Conservation (phyloP, 2,113 vertebrate species). For the Erpornis zantholeuca region DNA sequence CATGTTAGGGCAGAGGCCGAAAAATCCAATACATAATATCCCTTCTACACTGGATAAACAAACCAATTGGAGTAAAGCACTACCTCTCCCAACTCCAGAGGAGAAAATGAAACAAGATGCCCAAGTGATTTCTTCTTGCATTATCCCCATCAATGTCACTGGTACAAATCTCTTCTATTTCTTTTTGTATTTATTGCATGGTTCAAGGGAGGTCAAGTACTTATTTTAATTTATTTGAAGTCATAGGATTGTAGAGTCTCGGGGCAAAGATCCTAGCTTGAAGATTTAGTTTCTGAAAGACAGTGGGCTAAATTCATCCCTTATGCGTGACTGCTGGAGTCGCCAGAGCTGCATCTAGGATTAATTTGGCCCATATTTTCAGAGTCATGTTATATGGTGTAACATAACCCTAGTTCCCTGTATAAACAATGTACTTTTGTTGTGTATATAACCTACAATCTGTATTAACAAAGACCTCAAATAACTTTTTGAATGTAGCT, state of each 20-base stretch:
- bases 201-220: slow-evolving; percentile 54
- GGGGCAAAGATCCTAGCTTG: slow-evolving; percentile 1
- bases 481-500: slow-evolving; percentile 72
- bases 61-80: slow-evolving; percentile 95
- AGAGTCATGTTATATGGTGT: background rate
- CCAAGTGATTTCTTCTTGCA: slow-evolving; percentile 91
- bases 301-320: slow-evolving; percentile 42
- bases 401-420: slow-evolving; percentile 25
- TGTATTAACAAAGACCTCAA: slow-evolving; percentile 49
- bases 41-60: slow-evolving; percentile 98
- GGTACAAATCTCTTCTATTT: slow-evolving; percentile 81
- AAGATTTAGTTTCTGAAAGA: slow-evolving; percentile 22
- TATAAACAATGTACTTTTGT: slow-evolving; percentile 51
- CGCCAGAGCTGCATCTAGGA: background rate
- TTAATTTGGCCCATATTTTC: slow-evolving; percentile 39
- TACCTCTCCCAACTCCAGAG: slow-evolving; percentile 96
- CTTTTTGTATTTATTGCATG: slow-evolving; percentile 56
- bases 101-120: slow-evolving; percentile 95
- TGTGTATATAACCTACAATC: slow-evolving; percentile 64
- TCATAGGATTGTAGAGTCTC: background rate
- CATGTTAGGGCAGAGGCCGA: slow-evolving; percentile 91
- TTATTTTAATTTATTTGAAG: slow-evolving; percentile 53
- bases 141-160: slow-evolving; percentile 98
- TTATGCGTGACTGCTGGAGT: background rate
- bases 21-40: slow-evolving; percentile 91